Percentiles rank a stretch among this genome's conserved stretches.
These are phyloP conservation scores for Phrynocephalus versicolor DNA, from an alignment of 2,113 vertebrate genomes.

Conservation along the genomic window DNA sequence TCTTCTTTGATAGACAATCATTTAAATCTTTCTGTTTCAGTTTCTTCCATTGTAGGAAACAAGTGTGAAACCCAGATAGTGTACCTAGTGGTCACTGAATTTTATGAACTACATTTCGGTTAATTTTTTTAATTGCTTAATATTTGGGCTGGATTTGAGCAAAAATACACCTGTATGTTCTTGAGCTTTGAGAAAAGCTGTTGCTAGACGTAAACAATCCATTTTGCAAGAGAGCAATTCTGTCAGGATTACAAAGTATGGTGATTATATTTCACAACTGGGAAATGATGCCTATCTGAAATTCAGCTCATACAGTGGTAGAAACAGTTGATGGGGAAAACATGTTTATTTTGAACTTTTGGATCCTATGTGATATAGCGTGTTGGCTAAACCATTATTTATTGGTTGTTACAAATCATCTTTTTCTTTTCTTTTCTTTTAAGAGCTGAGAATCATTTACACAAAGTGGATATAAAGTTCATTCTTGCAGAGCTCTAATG, in stretches of 20 bases:
- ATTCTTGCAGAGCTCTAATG: constrained; percentile 75
- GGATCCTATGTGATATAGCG: constrained; percentile 9
- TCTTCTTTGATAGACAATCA: not conserved
- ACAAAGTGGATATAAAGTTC: constrained; percentile 55
- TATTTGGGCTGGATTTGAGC: not conserved
- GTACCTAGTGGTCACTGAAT: not conserved
- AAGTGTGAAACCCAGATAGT: not conserved
- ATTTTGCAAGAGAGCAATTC: not conserved
- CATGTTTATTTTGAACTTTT: not conserved
- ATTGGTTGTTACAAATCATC: not conserved
- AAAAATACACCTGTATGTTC: not conserved
- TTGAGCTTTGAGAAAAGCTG: not conserved
- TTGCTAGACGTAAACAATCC: not conserved
- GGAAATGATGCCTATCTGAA: not conserved
- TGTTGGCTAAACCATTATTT: constrained; percentile 24
- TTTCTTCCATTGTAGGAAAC: not conserved
- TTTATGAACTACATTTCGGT: not conserved
- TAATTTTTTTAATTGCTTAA: constrained; percentile 12
- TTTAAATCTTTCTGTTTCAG: constrained; percentile 4
- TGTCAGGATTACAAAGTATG: not conserved
- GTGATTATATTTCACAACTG: not conserved
- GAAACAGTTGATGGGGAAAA: not conserved
- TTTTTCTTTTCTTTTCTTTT: constrained; percentile 50
- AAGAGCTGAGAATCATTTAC: constrained; percentile 70
- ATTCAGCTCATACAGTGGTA: not conserved